Conservation (phyloP, 2,113 vertebrate species). For the Girardinichthys multiradiatus region DNA sequence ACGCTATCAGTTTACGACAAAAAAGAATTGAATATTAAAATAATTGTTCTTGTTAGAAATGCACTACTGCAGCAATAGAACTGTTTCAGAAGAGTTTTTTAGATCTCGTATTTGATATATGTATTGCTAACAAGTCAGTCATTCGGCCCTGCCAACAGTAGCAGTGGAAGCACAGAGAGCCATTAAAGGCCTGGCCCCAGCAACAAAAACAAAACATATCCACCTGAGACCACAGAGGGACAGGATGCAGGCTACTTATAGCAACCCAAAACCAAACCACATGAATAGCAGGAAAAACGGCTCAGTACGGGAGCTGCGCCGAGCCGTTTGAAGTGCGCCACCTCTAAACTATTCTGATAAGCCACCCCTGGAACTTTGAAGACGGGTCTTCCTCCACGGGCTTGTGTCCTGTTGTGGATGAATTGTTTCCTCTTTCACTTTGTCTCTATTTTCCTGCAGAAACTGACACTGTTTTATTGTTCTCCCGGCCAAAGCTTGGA, state of each 20-base stretch:
- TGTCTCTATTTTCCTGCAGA: constrained; percentile 86
- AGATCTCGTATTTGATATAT: constrained; percentile 60
- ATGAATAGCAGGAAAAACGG: constrained; percentile 99
- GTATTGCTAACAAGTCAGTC: constrained; percentile 83
- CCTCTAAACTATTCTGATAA: constrained; percentile 92
- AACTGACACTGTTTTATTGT: constrained; percentile 85
- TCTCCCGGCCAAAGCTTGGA: constrained; percentile 57
- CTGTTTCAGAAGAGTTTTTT: constrained; percentile 40
- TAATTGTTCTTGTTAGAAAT: too few species aligned
- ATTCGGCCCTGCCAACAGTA: constrained; percentile 79
- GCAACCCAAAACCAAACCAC: constrained; percentile 85
- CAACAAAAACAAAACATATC: constrained; percentile 92
- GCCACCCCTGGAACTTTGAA: constrained; percentile 93
- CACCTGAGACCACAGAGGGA: constrained; percentile 94
- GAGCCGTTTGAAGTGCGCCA: constrained; percentile 93
- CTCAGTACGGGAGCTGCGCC: constrained; percentile 77
- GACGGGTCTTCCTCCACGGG: constrained; percentile 91
- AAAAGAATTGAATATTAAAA: too few species aligned
- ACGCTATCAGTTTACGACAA: too few species aligned
- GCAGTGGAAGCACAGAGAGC: constrained; percentile 73
- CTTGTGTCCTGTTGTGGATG: constrained; percentile 90
- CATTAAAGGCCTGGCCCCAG: constrained; percentile 80
- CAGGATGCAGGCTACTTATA: constrained; percentile 99
- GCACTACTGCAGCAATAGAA: neutral
- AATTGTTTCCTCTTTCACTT: constrained; percentile 97